Percentiles rank a stretch among this genome's conserved stretches.
phyloP scores from a whole-genome alignment of 2,888 invertebrate species.

The Octodonta nipae region DNA sequence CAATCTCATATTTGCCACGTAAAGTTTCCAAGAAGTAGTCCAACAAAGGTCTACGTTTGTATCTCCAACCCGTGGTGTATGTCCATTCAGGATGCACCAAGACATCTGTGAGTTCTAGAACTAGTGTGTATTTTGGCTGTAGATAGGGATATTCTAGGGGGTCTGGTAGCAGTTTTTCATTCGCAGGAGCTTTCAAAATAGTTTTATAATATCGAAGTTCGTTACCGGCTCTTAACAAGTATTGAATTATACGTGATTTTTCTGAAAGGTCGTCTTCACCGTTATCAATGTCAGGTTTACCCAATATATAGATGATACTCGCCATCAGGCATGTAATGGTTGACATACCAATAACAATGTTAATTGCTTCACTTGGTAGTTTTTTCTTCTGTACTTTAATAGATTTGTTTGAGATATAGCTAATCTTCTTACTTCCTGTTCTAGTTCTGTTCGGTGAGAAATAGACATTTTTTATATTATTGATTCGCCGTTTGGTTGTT shows the following conservation, averaged over 20 bases:
- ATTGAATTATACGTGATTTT: constrained; percentile 52
- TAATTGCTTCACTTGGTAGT: too few species aligned
- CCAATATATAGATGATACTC: too few species aligned
- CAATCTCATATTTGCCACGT: constrained; percentile 72
- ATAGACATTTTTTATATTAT: too few species aligned
- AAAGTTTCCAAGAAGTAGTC: constrained; percentile 76
- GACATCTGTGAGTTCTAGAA: constrained; percentile 90
- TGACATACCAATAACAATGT: too few species aligned
- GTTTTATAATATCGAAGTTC: constrained; percentile 31
- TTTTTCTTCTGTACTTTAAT: too few species aligned
- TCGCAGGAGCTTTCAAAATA: constrained; percentile 85
- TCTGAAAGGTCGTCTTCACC: constrained; percentile 62
- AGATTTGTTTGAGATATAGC: too few species aligned
- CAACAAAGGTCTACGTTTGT: constrained; percentile 85
- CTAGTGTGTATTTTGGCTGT: constrained; percentile 94
- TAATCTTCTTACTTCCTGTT: too few species aligned
- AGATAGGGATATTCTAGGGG: constrained; percentile 77
- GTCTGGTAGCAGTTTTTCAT: constrained; percentile 86
- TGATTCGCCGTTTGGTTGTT: too few species aligned
- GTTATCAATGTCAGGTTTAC: constrained; percentile 57
- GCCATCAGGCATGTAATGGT: too few species aligned
- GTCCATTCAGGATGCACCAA: constrained; percentile 98
- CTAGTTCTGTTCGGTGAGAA: too few species aligned
- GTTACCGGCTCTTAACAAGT: constrained; percentile 46
- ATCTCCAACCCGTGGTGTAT: constrained; percentile 93